Evolutionary conservation across 2,797 vertebrate species (phyloP), one percentile per base, ranked within the genome.

Genomic region (Argya squamiceps): DNA sequence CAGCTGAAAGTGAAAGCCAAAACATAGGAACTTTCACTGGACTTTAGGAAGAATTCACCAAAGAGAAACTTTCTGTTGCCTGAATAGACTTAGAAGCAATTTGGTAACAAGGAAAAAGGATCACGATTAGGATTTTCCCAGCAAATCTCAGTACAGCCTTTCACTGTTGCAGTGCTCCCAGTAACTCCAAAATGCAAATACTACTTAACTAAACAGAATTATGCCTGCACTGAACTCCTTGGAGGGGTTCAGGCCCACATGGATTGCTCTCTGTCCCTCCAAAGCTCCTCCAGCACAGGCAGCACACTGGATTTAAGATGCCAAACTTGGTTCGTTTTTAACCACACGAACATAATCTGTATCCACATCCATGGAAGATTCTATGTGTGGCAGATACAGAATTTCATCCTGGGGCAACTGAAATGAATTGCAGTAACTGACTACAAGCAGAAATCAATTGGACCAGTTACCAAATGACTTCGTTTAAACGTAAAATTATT

Each of bases 401-500:
- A 44, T 86, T 93, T 90, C 74, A 58, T 81, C 92, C 89, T 12
- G 30, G 34, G 70, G 80, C 92, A 75, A 84, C 32, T 67, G 49
- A 93, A 94, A 90, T 63, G 47, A 92, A 76, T 79, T 76, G 69
- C 59, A 46, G 62, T 56, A 94, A 84, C 60, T 50, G 91, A 82
- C 69, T 92, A 79, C 63, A 81, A 90, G 91, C 58, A 81, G 79
- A 88, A 95, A 90, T 94, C 87, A 89, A 59, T 91, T 82, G 73
- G 82, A 87, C 59, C 80, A 62, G 88, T 94, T 84, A 96, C 62
- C 83, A 96, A 86, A 93, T 64, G 30, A 69, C 88, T 96, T 86
- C 30, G 63, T 92, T 92, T 76, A 94, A 95, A 88, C 58, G 63
- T 73, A 90, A 88, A 96, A 88, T 85, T 93, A 89, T 94, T 97